Evolutionary conservation across 2,797 vertebrate species (phyloP).

Genomic region (Sarcophilus harrisii): DNA sequence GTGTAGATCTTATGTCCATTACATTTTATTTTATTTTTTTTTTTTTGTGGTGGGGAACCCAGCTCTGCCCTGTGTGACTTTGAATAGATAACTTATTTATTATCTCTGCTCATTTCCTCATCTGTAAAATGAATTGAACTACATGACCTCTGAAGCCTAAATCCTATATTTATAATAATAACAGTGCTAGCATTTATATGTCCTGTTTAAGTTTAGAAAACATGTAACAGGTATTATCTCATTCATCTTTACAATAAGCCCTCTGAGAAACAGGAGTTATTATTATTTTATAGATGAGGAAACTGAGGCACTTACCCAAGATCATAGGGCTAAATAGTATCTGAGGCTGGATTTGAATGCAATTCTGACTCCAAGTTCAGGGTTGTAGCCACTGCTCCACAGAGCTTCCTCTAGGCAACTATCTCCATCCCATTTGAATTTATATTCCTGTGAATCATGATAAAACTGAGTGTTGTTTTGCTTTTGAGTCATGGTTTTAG

Average conservation of each 20-base stretch:
- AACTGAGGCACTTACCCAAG: not conserved
- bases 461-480: not conserved
- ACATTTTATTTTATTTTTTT: not conserved
- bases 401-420: not conserved
- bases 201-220: not conserved
- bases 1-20: not conserved
- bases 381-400: not conserved
- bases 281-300: not conserved
- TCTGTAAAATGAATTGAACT: not conserved
- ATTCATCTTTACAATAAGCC: not conserved
- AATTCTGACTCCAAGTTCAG: not conserved
- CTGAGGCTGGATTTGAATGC: not conserved
- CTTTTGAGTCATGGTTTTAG: not conserved
- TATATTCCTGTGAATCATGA: not conserved
- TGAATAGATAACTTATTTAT: not conserved
- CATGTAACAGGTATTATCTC: not conserved
- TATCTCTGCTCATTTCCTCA: not conserved
- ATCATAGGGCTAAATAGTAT: not conserved
- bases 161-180: not conserved
- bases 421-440: not conserved
- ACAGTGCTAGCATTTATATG: not conserved
- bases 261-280: not conserved
- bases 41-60: not conserved
- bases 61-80: not conserved
- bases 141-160: not conserved